Evolutionary conservation across 2,797 vertebrate species (phyloP).

Genomic region (Simalia tracyae): DNA sequence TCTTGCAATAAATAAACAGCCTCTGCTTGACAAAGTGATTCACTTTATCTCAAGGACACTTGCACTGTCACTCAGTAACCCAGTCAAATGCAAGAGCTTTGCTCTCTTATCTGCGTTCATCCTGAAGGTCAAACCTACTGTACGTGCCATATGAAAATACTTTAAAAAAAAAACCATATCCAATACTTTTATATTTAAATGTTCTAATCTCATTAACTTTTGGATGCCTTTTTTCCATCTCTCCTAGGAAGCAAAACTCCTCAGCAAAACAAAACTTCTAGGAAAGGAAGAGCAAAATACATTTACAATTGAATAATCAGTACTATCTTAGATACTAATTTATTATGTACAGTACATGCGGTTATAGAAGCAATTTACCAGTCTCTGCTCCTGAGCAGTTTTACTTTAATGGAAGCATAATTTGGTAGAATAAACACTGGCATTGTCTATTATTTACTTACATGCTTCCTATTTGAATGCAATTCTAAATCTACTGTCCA

Average conservation of each 20-base stretch:
- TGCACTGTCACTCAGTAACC: constrained; percentile 52
- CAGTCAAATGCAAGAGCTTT: constrained; percentile 23
- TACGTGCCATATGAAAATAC: constrained; percentile 52
- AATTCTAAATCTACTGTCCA: neutral
- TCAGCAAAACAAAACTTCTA: constrained; percentile 7
- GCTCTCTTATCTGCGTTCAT: constrained; percentile 62
- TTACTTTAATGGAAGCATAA: neutral
- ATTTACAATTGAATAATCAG: constrained; percentile 4
- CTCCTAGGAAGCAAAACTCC: neutral
- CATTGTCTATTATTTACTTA: neutral
- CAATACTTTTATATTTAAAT: constrained; percentile 27
- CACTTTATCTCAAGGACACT: constrained; percentile 58
- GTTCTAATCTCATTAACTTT: constrained; percentile 24
- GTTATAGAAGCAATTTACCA: neutral
- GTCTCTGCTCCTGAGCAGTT: neutral
- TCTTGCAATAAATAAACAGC: constrained; percentile 56
- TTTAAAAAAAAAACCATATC: constrained; percentile 54
- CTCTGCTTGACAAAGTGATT: constrained; percentile 62
- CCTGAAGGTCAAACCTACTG: constrained; percentile 65
- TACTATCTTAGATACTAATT: constrained; percentile 14
- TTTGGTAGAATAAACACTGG: neutral
- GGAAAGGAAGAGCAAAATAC: neutral
- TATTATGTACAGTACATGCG: neutral
- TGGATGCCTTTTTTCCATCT: neutral
- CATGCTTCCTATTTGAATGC: neutral